A percentile compares a stretch with the other conserved stretches of the same genome.
Evolutionary conservation across 2,797 vertebrate species (phyloP).

Genomic region (Labeo calbasu): DNA sequence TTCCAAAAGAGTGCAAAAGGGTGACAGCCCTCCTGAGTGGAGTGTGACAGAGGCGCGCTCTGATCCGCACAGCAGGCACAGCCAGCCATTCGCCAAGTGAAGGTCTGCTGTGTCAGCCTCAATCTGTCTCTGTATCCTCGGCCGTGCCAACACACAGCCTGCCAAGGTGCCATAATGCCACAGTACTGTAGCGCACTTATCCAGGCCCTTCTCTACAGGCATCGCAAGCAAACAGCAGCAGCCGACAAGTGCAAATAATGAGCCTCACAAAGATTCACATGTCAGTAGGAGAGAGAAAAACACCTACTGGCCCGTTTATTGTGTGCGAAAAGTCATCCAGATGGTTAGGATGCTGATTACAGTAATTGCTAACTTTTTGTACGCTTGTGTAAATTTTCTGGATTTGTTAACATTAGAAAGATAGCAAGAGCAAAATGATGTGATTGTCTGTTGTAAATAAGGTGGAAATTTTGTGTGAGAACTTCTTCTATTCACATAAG

Average conservation of each 20-base stretch:
- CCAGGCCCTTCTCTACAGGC: conserved; percentile 18
- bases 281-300: neutral
- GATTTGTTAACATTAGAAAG: too few relatives aligned
- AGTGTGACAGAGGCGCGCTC: conserved; percentile 3
- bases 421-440: too few relatives aligned
- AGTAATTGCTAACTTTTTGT: too few relatives aligned
- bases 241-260: conserved; percentile 30
- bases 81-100: conserved; percentile 65
- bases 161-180: conserved; percentile 62
- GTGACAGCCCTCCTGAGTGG: conserved; percentile 4
- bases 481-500: too few relatives aligned
- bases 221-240: conserved; percentile 22
- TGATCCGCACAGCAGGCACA: conserved; percentile 62
- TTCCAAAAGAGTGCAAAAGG: neutral
- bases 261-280: neutral
- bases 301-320: neutral
- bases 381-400: too few relatives aligned
- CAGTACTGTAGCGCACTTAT: conserved; percentile 64
- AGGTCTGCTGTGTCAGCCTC: conserved; percentile 69
- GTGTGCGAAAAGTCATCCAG: too few relatives aligned
- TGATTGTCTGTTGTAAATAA: neutral
- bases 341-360: too few relatives aligned
- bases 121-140: conserved; percentile 69
- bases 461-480: neutral
- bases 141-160: conserved; percentile 68